Evolutionary conservation across 2,797 vertebrate genomes (phyloP), one percentile per base, ranked within the genome.

Genomic region (Scolopax bukidnonensis): DNA sequence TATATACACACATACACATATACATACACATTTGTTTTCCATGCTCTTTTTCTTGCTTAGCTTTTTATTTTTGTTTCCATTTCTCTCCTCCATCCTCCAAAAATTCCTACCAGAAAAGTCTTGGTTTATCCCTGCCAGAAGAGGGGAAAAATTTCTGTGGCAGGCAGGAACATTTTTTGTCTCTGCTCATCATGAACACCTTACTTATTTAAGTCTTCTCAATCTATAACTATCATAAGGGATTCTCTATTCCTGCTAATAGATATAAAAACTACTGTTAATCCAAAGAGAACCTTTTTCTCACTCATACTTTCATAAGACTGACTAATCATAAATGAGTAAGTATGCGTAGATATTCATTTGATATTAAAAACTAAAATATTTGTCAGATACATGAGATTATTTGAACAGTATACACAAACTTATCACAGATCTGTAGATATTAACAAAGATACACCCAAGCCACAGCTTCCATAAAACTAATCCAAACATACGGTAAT

Each of bases 1-100:
- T 51, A 1, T 2, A 2, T 8, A 6, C 1, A 11, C 4, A 4
- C 3, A 8, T 1, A 43, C 3, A 45, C 14, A 43, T 0, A 16
- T 0, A 16, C 20, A 12, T 11, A 2, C 6, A 9, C 36, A 14
- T 30, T 48, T 78, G 25, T 79, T 90, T 90, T 59, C 50, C 4
- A 21, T 32, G 1, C 0, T 5, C 5, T 15, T 84, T 63, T 40
- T 14, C 12, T 15, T 47, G 6, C 5, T 20, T 67, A 17, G 21
- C 0, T 11, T 64, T 65, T 21, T 4, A 2, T 65, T 43, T 51
- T 27, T 36, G 1, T 65, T 53, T 32, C 18, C 3, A 32, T 36
- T 84, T 71, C 64, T 65, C 4, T 68, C 63, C 24, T 82, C 8
- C 8, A 2, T 77, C 5, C 16, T 67, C 12, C 3, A 63, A 71